A percentile compares a stretch with the other conserved stretches of the same genome.
These are phyloP conservation scores for Drosophila colorata DNA, from an alignment of 2,888 invertebrate species.

Conservation along the genomic window DNA sequence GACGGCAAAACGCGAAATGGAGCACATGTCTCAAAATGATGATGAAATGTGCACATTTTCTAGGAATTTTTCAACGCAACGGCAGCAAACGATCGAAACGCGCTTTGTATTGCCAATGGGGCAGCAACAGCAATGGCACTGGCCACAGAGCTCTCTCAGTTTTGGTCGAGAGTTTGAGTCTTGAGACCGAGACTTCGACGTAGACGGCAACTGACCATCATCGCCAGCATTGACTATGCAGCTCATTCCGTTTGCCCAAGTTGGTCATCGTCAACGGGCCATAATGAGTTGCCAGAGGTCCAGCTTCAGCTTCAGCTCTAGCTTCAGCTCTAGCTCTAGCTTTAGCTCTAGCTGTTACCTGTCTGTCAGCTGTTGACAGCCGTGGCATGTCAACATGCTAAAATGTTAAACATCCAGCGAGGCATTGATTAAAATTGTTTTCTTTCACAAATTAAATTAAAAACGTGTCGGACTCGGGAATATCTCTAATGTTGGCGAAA, in stretches of 20 bases:
- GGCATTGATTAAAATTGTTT: constrained; percentile 76
- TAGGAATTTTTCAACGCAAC: constrained; percentile 68
- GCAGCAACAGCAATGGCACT: constrained; percentile 15
- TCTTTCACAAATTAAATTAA: constrained; percentile 26
- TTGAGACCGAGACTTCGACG: constrained; percentile 10
- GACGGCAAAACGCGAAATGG: constrained; percentile 75
- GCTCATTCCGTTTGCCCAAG: constrained; percentile 79
- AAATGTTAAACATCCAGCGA: constrained; percentile 71
- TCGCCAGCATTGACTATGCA: constrained; percentile 62
- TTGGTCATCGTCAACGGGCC: constrained; percentile 77
- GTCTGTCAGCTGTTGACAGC: constrained; percentile 77
- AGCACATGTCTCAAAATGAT: constrained; percentile 84
- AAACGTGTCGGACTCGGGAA: constrained; percentile 3
- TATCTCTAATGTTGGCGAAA: constrained; percentile 8
- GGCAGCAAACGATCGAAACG: constrained; percentile 63
- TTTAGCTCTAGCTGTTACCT: constrained; percentile 24
- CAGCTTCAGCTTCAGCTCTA: not conserved
- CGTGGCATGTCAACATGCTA: constrained; percentile 80
- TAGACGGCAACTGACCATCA: constrained; percentile 38
- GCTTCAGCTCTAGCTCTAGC: constrained; percentile 2
- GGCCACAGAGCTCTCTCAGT: constrained; percentile 17
- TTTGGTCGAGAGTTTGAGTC: constrained; percentile 10
- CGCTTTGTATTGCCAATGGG: constrained; percentile 58
- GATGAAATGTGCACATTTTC: constrained; percentile 82
- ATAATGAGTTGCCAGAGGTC: constrained; percentile 65